Evolutionary conservation across 2,797 vertebrate genomes (phyloP), one percentile per base, ranked within the genome.

Genomic region (Dermochelys coriacea): DNA sequence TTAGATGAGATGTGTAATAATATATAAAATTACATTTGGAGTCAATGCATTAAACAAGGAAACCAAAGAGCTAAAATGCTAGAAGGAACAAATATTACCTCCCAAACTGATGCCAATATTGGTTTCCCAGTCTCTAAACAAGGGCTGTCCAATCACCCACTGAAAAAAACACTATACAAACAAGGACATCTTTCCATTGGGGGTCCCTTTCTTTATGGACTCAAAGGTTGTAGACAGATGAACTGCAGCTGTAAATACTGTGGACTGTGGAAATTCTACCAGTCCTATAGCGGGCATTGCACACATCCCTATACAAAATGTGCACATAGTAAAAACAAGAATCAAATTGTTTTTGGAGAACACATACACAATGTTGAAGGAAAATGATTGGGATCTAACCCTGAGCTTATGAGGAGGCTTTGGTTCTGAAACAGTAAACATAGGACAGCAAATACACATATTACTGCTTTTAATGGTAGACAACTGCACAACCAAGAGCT

Each of bases 1-100:
- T 95, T 99, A 82, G 98, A 98, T 86, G 97, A 99, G 80, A 96
- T 98, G 11, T 98, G 98, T 80, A 98, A 99, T 27, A 97, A 97
- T 68, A n/a, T 98, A 96, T 98, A 99, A 97, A 98, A 97, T 96
- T 95, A 98, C 96, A 98, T 88, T 94, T 95, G 97, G 57, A 92
- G 96, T 51, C 95, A 95, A 82, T 91, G 55, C 31, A 52, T 21
- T 7, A 86, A 88, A 85, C 51, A 89, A 79, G 52, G 82, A 14
- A 85, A 41, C 61, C 94, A 88, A 51, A 91, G 59, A 85, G 1
- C 3, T 16, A 51, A 94, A 89, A 94, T 79, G 49, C 12, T 10
- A 61, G 37, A n/a, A 95, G 16, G 41, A 52, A 51, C 27, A 59
- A 91, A 21, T 81, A 75, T 19, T 81, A 86, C 15, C 88, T 93